Conservation (phyloP, 2,888 invertebrate genomes). For the Pristionchus exspectatus region DNA sequence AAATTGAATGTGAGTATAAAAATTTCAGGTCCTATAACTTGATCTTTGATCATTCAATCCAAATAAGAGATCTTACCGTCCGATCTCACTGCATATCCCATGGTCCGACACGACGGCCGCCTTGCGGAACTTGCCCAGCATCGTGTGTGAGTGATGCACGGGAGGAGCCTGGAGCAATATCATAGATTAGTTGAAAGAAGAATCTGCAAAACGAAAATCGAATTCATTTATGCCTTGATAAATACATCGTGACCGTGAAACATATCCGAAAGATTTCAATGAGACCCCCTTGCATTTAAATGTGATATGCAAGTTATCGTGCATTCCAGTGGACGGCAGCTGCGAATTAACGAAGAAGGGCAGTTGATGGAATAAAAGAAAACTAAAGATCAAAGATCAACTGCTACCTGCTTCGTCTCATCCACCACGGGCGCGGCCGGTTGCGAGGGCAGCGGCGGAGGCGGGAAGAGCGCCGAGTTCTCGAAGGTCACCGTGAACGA, state of each 20-base stretch:
- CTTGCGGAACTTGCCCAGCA: constrained; percentile 59
- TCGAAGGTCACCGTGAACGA: constrained; percentile 41
- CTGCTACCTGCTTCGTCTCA: neutral
- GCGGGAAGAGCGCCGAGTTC: neutral
- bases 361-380: neutral
- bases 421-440: neutral
- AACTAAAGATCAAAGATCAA: constrained; percentile 21
- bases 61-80: constrained; percentile 47
- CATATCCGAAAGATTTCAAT: too few relatives aligned
- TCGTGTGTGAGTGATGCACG: constrained; percentile 18
- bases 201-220: too few relatives aligned
- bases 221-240: too few relatives aligned
- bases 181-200: too few relatives aligned
- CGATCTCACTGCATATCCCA: constrained; percentile 66
- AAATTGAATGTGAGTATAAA: too few relatives aligned
- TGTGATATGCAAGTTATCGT: too few relatives aligned
- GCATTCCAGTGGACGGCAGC: neutral
- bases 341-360: neutral
- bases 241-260: too few relatives aligned
- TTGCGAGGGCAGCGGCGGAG: neutral
- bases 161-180: neutral
- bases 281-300: too few relatives aligned
- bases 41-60: too few relatives aligned
- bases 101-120: constrained; percentile 74
- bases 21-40: too few relatives aligned